Conservation (phyloP, 2,888 invertebrate genomes). For the Epirrhoe alternata region DNA sequence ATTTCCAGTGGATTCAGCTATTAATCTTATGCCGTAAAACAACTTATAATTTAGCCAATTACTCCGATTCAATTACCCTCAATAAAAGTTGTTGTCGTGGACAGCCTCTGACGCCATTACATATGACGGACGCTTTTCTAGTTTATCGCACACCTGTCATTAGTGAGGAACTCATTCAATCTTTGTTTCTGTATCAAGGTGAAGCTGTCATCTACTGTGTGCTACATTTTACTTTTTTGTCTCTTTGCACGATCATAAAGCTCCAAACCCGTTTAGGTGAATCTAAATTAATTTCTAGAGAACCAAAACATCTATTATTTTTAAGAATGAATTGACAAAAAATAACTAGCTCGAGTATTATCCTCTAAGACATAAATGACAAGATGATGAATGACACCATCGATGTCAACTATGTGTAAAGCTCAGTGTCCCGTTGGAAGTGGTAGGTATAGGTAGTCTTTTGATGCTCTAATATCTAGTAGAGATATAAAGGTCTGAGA, state of each 20-base stretch:
- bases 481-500: background rate
- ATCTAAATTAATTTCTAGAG: too few relatives aligned
- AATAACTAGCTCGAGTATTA: too few relatives aligned
- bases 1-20: constrained; percentile 2
- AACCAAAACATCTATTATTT: too few relatives aligned
- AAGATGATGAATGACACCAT: too few relatives aligned
- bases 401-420: too few relatives aligned
- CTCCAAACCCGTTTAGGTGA: too few relatives aligned
- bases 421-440: too few relatives aligned
- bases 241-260: too few relatives aligned
- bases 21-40: constrained; percentile 15
- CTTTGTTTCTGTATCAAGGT: background rate
- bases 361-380: too few relatives aligned
- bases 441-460: too few relatives aligned
- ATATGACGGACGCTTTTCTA: background rate
- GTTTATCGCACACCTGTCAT: background rate
- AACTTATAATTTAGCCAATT: constrained; percentile 13
- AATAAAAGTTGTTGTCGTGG: constrained; percentile 30
- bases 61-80: constrained; percentile 34
- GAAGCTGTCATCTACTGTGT: background rate
- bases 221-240: background rate
- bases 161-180: background rate
- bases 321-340: too few relatives aligned
- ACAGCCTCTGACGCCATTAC: constrained; percentile 9
- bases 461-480: too few relatives aligned